phyloP scores from a whole-genome alignment of 2,113 vertebrate genomes.

The Sapajus apella region DNA sequence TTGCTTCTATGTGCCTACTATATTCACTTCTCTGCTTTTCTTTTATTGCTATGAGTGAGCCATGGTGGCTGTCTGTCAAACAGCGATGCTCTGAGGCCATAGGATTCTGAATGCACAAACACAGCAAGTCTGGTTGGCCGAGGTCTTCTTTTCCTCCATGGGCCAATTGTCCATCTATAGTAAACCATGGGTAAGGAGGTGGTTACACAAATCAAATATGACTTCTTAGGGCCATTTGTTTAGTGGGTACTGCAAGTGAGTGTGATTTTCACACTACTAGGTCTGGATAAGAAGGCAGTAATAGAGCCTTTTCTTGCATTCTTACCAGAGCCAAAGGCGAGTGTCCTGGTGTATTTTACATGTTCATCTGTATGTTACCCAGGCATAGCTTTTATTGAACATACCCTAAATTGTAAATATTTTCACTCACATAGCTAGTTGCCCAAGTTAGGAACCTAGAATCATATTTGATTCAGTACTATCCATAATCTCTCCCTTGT shows the following conservation, averaged over 20 bases:
- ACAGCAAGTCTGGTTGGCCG: not conserved
- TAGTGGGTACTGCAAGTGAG: not conserved
- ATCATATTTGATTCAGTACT: not conserved
- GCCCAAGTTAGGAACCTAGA: not conserved
- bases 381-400: not conserved
- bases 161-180: not conserved
- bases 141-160: not conserved
- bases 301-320: not conserved
- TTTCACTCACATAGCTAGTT: not conserved
- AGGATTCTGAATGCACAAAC: conserved; percentile 2
- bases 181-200: not conserved
- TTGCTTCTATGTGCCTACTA: not conserved
- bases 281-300: not conserved
- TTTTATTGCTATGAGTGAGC: not conserved
- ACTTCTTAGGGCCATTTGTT: not conserved
- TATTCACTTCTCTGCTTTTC: not conserved
- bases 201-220: not conserved
- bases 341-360: not conserved
- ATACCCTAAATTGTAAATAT: not conserved
- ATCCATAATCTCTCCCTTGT: not conserved
- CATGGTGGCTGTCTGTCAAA: not conserved
- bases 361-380: not conserved
- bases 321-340: not conserved
- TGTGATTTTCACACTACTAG: not conserved
- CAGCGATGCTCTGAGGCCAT: not conserved